Evolutionary conservation across 2,113 vertebrate species (phyloP), one percentile per base, ranked within the genome.

Genomic region (Morone chrysops): DNA sequence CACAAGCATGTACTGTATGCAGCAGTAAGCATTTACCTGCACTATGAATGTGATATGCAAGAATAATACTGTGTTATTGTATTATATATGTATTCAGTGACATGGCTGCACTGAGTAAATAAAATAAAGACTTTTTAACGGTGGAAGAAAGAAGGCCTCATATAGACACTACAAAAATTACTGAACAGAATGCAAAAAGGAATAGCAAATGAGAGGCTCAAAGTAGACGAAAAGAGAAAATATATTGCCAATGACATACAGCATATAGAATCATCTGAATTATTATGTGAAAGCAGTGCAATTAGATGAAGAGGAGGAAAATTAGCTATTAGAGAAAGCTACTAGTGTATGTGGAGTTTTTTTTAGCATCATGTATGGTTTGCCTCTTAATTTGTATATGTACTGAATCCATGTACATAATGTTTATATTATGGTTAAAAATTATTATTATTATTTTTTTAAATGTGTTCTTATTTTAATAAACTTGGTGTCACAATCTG

Each of bases 21-120:
- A 80, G 38, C 61, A 18, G 45, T 56, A 54, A 75, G 59, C 75
- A 71, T 85, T 72, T 75, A 77, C 65, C 50, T 60, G 10, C 62
- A 75, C 78, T 78, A 10, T 72, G 56, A 68, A 59, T 80, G 70
- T 76, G 80, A 91, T 83, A 75, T 40, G 8, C 66, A 51, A 14
- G 53, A 73, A 76, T 56, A 75, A 53, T 12, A 71, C 50, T 47
- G 54, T 56, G 6, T 61, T 8, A 38, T 43, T 56, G 2, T 36
- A 51, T 14, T 22, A 53, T 48, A n/a, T 45, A 8, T 8, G 10
- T 53, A 2, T 76, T 50, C 36, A 73, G 40, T n/a, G 31, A 41
- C 43, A 38, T 56, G 56, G 56, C 36, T 80, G 38, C 72, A 62
- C 31, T 47, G 40, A 13, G 40, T 60, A 61, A 71, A 71, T 25